These are phyloP conservation scores for Drosophila kepulauana DNA, from an alignment of 1,140 invertebrate species.

Conservation along the genomic window DNA sequence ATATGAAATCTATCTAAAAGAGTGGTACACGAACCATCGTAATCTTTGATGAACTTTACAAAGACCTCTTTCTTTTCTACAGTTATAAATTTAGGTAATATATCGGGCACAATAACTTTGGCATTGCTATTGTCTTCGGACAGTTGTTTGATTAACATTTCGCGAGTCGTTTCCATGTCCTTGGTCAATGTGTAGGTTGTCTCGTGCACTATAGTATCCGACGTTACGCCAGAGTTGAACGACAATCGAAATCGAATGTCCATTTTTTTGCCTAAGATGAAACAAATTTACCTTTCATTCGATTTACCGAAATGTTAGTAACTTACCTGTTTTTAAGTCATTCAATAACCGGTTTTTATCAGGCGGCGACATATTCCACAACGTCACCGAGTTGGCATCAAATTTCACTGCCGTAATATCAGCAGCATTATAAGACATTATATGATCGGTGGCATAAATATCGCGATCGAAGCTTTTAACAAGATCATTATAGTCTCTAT, in stretches of 20 bases:
- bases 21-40: constrained; percentile 42
- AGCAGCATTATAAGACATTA: constrained; percentile 93
- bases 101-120: constrained; percentile 84
- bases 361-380: constrained; percentile 97
- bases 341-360: constrained; percentile 89
- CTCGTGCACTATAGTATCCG: constrained; percentile 44
- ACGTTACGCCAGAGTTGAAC: constrained; percentile 27
- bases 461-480: constrained; percentile 73
- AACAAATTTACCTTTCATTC: not conserved
- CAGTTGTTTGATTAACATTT: constrained; percentile 87
- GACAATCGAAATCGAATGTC: constrained; percentile 53
- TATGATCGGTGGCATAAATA: constrained; percentile 91
- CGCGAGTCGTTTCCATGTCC: constrained; percentile 75
- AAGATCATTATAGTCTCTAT: constrained; percentile 44
- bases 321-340: constrained; percentile 85
- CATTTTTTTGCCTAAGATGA: constrained; percentile 34
- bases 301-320: not conserved
- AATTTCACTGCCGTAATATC: constrained; percentile 94
- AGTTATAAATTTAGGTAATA: constrained; percentile 94
- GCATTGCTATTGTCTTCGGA: constrained; percentile 77
- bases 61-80: constrained; percentile 84
- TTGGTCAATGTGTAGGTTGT: constrained; percentile 45
- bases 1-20: not conserved
- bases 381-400: constrained; percentile 92
- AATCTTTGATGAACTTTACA: constrained; percentile 55